Conservation (phyloP, 2,797 vertebrate species). For the Poecilia velifera region DNA sequence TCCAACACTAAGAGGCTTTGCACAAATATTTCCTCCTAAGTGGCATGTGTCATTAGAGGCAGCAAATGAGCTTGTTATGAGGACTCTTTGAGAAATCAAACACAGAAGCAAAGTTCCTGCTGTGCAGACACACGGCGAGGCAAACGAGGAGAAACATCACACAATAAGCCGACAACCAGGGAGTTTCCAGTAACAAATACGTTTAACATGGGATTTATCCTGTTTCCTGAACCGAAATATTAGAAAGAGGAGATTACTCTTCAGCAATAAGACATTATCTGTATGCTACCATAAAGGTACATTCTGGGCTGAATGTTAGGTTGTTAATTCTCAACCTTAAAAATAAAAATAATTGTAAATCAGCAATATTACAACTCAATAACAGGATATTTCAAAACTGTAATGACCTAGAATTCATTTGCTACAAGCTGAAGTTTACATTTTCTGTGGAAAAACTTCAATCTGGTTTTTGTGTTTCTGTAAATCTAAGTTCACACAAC, state of each 20-base stretch:
- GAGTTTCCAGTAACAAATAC: background rate
- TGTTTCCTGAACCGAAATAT: no score
- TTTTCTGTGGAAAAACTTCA: no score
- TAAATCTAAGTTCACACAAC: no score
- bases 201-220: background rate
- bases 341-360: no score
- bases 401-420: background rate
- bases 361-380: background rate
- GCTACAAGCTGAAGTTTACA: background rate
- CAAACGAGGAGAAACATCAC: constrained; percentile 12
- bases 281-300: no score
- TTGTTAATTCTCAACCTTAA: no score
- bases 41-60: constrained; percentile 8
- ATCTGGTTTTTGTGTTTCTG: no score
- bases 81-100: constrained; percentile 27
- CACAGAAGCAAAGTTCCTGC: constrained; percentile 11
- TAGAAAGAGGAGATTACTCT: no score
- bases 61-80: constrained; percentile 33
- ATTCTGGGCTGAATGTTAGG: no score
- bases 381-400: background rate
- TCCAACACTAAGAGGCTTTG: constrained; percentile 25
- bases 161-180: background rate
- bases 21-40: constrained; percentile 37
- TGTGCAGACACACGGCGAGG: constrained; percentile 25
- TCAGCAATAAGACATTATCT: no score